Evolutionary conservation across 2,888 invertebrate genomes (phyloP).

Genomic region (Rhorus exstirpatorius): DNA sequence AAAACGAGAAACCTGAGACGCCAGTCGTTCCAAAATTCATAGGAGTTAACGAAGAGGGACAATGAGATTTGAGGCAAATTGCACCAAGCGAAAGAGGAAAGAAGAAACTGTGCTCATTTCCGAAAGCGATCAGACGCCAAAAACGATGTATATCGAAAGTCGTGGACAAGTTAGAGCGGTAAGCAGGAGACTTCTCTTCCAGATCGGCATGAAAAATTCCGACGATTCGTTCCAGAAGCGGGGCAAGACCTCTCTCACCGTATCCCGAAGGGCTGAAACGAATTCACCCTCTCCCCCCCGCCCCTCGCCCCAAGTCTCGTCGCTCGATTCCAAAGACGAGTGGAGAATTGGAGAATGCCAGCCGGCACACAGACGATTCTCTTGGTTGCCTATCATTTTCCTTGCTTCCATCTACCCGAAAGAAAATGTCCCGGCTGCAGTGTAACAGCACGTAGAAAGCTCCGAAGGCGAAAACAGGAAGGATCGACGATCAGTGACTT

Average conservation of each 20-base stretch:
- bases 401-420: conserved; percentile 25
- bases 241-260: conserved; percentile 25
- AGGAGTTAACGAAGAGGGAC: neutral
- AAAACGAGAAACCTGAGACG: neutral
- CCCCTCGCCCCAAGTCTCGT: no score
- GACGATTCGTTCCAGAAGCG: conserved; percentile 72
- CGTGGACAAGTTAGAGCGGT: conserved; percentile 6
- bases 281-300: conserved; percentile 65
- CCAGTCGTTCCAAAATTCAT: neutral
- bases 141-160: neutral
- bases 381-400: conserved; percentile 22
- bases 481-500: conserved; percentile 32
- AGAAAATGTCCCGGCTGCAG: conserved; percentile 45
- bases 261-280: conserved; percentile 62
- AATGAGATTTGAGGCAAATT: neutral
- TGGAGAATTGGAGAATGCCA: conserved; percentile 62
- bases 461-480: conserved; percentile 20
- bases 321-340: conserved; percentile 42
- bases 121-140: neutral
- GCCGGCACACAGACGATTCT: conserved; percentile 35
- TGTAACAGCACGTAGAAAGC: conserved; percentile 30
- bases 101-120: conserved; percentile 36
- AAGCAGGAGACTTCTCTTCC: conserved; percentile 37
- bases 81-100: conserved; percentile 7
- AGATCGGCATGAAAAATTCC: conserved; percentile 70